Percentiles rank a stretch among this genome's conserved stretches.
phyloP scores from a whole-genome alignment of 2,888 invertebrate species.

The Ophion slaviceki region DNA sequence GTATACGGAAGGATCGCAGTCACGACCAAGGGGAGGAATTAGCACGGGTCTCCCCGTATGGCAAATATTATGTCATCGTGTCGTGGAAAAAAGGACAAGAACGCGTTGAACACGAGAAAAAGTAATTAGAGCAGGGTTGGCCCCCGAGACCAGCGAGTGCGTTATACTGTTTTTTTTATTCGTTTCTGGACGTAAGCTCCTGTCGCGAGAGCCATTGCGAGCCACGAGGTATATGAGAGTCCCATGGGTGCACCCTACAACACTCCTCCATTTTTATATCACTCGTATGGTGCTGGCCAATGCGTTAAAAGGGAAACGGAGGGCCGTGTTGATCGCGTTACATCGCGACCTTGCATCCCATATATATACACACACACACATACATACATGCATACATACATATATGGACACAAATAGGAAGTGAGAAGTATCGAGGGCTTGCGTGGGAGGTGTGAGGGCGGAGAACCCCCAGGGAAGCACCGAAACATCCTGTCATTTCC shows the following conservation, averaged over 20 bases:
- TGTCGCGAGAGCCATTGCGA: slow-evolving; percentile 44
- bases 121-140: slow-evolving; percentile 70
- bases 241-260: slow-evolving; percentile 71
- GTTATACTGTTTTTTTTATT: slow-evolving; percentile 44
- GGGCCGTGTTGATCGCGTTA: slow-evolving; percentile 74
- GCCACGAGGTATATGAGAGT: slow-evolving; percentile 63
- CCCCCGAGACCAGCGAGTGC: slow-evolving; percentile 25
- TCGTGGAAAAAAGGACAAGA: slow-evolving; percentile 1
- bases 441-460: slow-evolving; percentile 34
- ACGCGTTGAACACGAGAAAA: slow-evolving; percentile 44
- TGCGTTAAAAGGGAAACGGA: slow-evolving; percentile 67
- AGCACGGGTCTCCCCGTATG: neutral
- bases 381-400: slow-evolving; percentile 38
- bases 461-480: slow-evolving; percentile 65
- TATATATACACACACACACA: slow-evolving; percentile 62
- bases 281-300: slow-evolving; percentile 67
- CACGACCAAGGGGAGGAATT: neutral
- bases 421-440: slow-evolving; percentile 62
- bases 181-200: slow-evolving; percentile 67
- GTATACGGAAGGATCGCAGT: neutral
- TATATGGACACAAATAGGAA: slow-evolving; percentile 54
- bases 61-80: slow-evolving; percentile 8
- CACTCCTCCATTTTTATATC: slow-evolving; percentile 37
- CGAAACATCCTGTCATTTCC: slow-evolving; percentile 78
- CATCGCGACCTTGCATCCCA: slow-evolving; percentile 73